A percentile compares a stretch with the other conserved stretches of the same genome.
phyloP scores from a whole-genome alignment of 2,113 vertebrate species.

The Pteruthius melanotis region DNA sequence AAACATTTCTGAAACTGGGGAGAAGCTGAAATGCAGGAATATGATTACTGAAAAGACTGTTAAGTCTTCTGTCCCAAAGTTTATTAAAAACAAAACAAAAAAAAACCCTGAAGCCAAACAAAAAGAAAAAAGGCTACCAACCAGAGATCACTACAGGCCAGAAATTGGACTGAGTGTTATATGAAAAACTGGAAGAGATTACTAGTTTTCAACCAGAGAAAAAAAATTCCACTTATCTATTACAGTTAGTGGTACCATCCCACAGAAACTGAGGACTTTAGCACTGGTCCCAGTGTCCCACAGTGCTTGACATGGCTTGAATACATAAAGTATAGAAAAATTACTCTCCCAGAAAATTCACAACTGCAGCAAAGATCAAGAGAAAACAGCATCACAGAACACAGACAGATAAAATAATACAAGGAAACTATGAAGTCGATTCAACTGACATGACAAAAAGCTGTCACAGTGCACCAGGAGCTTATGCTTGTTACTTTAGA shows the following conservation, averaged over 20 bases:
- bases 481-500: neutral
- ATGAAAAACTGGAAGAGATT: neutral
- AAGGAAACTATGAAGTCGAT: neutral
- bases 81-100: neutral
- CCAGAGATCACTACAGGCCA: neutral
- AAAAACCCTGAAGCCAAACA: accelerated
- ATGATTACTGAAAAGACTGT: neutral
- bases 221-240: neutral
- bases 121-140: neutral
- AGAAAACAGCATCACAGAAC: neutral
- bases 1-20: neutral
- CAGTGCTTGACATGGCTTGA: neutral
- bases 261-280: neutral
- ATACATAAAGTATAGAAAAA: neutral
- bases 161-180: neutral
- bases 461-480: neutral
- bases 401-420: neutral
- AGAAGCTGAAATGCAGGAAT: neutral
- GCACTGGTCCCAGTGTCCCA: too few species aligned
- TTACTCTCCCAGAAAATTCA: neutral
- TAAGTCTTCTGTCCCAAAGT: neutral
- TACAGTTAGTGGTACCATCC: accelerated
- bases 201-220: neutral
- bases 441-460: neutral
- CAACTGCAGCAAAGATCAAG: neutral